Conservation (phyloP, 2,113 vertebrate genomes). For the Neofelis nebulosa region DNA sequence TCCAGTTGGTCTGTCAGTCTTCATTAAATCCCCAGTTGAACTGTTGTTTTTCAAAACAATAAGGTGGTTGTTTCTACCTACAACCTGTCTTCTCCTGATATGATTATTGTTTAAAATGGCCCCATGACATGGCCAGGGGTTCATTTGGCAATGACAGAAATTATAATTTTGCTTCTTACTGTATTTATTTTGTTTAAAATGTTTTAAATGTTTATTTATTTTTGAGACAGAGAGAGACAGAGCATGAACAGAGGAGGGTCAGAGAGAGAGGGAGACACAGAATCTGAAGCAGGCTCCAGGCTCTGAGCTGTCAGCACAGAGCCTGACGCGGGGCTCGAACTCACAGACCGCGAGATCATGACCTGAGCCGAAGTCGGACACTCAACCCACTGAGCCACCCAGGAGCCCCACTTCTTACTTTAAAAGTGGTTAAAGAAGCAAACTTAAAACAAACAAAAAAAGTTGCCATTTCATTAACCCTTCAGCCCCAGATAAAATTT, state of each 20-base stretch:
- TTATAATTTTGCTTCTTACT: neutral
- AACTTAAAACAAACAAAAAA: neutral
- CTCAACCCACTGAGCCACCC: too few species aligned
- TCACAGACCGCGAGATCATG: too few species aligned
- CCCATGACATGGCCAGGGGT: neutral
- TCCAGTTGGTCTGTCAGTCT: neutral
- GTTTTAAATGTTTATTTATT: too few species aligned
- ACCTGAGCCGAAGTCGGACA: too few species aligned
- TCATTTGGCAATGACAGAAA: neutral
- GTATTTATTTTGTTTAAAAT: too few species aligned
- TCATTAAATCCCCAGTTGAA: conserved; percentile 3
- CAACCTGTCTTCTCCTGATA: conserved; percentile 39
- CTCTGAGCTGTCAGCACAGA: too few species aligned
- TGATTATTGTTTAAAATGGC: neutral
- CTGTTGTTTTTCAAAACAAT: conserved; percentile 54
- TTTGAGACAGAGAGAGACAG: too few species aligned
- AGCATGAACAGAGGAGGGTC: too few species aligned
- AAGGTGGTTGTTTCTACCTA: conserved; percentile 18
- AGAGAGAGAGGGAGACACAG: too few species aligned
- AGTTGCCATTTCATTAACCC: neutral
- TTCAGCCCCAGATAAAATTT: neutral
- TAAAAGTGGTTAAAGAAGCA: conserved; percentile 7
- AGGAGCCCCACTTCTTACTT: neutral
- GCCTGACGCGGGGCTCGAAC: too few species aligned
- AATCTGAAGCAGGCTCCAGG: too few species aligned